phyloP scores from a whole-genome alignment of 2,113 vertebrate genomes.

The Phyllostomus discolor region DNA sequence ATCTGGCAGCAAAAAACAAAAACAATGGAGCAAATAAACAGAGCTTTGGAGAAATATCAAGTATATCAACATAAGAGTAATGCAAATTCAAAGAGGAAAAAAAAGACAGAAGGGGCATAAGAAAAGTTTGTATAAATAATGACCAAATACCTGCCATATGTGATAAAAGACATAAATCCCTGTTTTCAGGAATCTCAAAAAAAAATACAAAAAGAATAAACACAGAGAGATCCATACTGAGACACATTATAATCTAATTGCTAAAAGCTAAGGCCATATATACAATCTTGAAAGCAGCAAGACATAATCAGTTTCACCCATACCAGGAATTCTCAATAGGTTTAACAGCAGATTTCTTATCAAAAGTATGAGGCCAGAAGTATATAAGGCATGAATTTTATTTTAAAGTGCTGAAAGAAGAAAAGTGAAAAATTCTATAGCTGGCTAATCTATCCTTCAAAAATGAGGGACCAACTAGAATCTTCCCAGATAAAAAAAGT shows the following conservation, averaged over 20 bases:
- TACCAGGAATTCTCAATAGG: not conserved
- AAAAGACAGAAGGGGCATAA: not conserved
- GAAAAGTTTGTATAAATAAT: not conserved
- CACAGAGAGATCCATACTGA: not conserved
- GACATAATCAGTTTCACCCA: not conserved
- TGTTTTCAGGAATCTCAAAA: not conserved
- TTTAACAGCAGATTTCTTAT: not conserved
- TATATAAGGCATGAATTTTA: not conserved
- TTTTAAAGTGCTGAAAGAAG: not conserved
- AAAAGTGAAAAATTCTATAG: not conserved
- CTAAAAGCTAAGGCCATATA: not conserved
- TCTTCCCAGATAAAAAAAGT: not conserved
- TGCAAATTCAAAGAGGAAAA: not conserved
- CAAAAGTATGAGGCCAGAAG: not conserved
- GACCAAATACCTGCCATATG: not conserved
- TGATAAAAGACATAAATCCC: not conserved
- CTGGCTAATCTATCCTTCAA: not conserved
- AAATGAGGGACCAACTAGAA: not conserved
- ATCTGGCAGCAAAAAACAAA: not conserved
- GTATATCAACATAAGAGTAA: not conserved
- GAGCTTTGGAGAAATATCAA: not conserved
- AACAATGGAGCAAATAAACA: not conserved
- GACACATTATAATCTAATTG: not conserved
- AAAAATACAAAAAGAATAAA: not conserved
- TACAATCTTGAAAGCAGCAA: not conserved